Conservation (phyloP, 2,113 vertebrate species). For the Oncorhynchus mykiss region DNA sequence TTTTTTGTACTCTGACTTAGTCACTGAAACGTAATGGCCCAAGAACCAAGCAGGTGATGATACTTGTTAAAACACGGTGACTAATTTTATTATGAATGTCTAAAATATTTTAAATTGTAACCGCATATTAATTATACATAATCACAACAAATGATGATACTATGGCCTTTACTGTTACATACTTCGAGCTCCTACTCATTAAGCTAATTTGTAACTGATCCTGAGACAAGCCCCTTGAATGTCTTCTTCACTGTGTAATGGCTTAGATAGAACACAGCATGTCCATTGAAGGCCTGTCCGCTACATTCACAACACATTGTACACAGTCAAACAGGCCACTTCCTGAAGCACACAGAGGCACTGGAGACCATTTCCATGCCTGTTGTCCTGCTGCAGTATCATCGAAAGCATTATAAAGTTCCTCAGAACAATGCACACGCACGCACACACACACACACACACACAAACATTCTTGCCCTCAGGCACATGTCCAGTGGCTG, state of each 20-base stretch:
- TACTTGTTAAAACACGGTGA: conserved; percentile 13
- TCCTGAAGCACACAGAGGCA: conserved; percentile 5
- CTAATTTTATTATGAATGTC: no score
- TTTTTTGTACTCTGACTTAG: no score
- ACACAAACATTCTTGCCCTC: conserved; percentile 32
- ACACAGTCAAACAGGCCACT: background rate
- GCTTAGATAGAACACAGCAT: background rate
- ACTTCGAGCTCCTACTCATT: no score
- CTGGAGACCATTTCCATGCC: background rate
- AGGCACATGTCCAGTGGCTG: conserved; percentile 42
- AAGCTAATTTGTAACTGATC: no score
- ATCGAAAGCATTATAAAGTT: background rate
- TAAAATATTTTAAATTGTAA: no score
- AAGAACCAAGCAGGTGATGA: no score
- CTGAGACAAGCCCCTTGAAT: no score
- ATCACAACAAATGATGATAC: no score
- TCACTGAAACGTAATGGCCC: no score
- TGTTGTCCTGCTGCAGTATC: background rate
- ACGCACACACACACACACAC: conserved; percentile 4
- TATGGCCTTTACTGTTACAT: no score
- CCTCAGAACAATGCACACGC: background rate
- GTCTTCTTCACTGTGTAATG: background rate
- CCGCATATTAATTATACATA: no score
- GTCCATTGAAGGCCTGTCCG: background rate
- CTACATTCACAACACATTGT: background rate